Evolutionary conservation across 2,888 invertebrate species (phyloP), one percentile per base, ranked within the genome.

Genomic region (Macaria liturata): DNA sequence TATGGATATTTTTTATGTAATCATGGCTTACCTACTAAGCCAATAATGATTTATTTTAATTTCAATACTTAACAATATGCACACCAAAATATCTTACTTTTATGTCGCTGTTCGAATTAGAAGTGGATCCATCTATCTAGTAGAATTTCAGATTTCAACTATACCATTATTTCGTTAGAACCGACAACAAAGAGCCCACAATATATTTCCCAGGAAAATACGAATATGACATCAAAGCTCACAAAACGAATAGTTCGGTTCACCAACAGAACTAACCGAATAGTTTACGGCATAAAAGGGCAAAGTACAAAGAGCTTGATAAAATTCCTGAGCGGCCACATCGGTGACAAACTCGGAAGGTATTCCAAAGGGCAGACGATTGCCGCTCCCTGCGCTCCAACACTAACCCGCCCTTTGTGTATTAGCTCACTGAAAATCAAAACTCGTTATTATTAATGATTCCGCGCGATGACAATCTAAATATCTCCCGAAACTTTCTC

Each of bases 391-490:
- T 9, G 20, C 42, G 32, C 43, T n/a, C 30, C 45, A 20, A 5
- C 43, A 46, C 44, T 86, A 88, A 86, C 88, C 86, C 87, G 81
- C 86, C 87, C 89, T 83, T 77, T 84, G 87, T 88, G 88, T 90
- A 91, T 89, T 88, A 89, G 86, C 87, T 78, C 77, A 84, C 86
- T 85, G 84, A 88, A 90, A 91, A 91, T 91, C 90, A 90, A 88
- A 90, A 90, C 82, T 88, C 85, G 84, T 78, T 86, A 86, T 90
- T 90, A 91, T 91, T 91, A 91, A 91, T 91, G 91, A 88, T 86
- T 83, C 75, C 65, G 67, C 81, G 80, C 72, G 87, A 87, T 90
- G 91, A 91, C 89, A 86, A 85, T 88, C 88, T 86, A 88, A 91
- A 91, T 88, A 89, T 89, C 88, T 87, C 78, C 67, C 75, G 67